Evolutionary conservation across 2,797 vertebrate species (phyloP), one percentile per base, ranked within the genome.

Genomic region (Muscicapa comitata): DNA sequence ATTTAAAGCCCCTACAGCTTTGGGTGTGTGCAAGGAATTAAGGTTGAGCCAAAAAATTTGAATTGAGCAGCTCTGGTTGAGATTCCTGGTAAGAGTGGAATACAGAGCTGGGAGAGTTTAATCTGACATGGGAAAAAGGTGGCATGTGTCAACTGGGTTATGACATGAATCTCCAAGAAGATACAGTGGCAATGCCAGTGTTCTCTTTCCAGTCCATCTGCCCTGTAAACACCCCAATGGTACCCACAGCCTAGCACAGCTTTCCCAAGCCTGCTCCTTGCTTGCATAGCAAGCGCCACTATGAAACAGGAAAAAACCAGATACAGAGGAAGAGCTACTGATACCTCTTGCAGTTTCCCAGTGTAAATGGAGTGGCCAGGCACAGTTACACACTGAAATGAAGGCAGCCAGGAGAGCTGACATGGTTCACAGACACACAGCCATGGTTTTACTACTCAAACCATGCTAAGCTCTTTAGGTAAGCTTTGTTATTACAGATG

Each of bases 401-500:
- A 72, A 88, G 31, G 70, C 58, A 93, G 66, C 38, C 68, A 68
- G 75, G 50, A 58, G 10, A 77, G 29, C 62, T 72, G 71, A 72
- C 37, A 70, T 72, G 59, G 45, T 71, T 92, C 77, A 74, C 9
- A 79, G 51, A 82, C 50, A 72, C 63, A 20, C 38, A 77, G 65
- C 45, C 50, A 20, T 57, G 71, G 53, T 87, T 92, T 92, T 90
- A 67, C 71, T 71, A 54, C 53, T 50, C 88, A 77, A 71, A 82
- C 31, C 47, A 40, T 4, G 9, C 73, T 91, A 94, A 95, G 94
- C 82, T 91, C 86, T 88, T 95, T 81, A 90, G 85, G 76, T 31
- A 72, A 91, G 89, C 79, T 90, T 78, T 95, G 59, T 73, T 95
- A 76, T 79, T 91, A 80, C 82, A 94, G 94, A 91, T 95, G 87